Evolutionary conservation across 2,888 invertebrate genomes (phyloP).

Genomic region (Stegana nigrithorax): DNA sequence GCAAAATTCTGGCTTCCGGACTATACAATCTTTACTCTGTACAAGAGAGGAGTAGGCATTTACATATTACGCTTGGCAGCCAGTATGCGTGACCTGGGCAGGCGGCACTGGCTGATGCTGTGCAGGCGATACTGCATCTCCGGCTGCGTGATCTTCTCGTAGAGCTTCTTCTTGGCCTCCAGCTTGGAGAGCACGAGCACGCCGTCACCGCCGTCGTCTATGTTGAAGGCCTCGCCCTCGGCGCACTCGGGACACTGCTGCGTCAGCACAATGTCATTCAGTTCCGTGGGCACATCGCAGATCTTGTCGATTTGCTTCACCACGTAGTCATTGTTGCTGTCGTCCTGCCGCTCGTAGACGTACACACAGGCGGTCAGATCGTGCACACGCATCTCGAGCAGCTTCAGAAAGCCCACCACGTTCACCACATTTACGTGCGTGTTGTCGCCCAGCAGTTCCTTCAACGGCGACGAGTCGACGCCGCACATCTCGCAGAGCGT

Average conservation of each 20-base stretch:
- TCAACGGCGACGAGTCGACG: conserved; percentile 70
- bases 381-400: conserved; percentile 71
- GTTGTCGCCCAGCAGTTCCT: conserved; percentile 72
- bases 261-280: conserved; percentile 69
- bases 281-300: conserved; percentile 67
- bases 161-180: conserved; percentile 56
- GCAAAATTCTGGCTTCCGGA: too few species aligned
- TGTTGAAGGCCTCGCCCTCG: conserved; percentile 66
- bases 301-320: conserved; percentile 61
- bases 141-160: conserved; percentile 65
- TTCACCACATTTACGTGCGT: conserved; percentile 72
- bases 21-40: too few species aligned
- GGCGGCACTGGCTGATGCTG: conserved; percentile 64
- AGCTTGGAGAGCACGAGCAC: conserved; percentile 47
- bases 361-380: conserved; percentile 71
- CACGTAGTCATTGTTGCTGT: conserved; percentile 46
- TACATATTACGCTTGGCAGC: conserved; percentile 58
- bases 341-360: conserved; percentile 53
- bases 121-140: conserved; percentile 68
- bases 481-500: conserved; percentile 67
- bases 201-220: conserved; percentile 62
- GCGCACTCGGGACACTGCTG: conserved; percentile 69
- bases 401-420: conserved; percentile 70
- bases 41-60: too few species aligned
- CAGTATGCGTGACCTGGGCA: conserved; percentile 64